Evolutionary conservation across 2,113 vertebrate genomes (phyloP).

Genomic region (Hippopotamus amphibius): DNA sequence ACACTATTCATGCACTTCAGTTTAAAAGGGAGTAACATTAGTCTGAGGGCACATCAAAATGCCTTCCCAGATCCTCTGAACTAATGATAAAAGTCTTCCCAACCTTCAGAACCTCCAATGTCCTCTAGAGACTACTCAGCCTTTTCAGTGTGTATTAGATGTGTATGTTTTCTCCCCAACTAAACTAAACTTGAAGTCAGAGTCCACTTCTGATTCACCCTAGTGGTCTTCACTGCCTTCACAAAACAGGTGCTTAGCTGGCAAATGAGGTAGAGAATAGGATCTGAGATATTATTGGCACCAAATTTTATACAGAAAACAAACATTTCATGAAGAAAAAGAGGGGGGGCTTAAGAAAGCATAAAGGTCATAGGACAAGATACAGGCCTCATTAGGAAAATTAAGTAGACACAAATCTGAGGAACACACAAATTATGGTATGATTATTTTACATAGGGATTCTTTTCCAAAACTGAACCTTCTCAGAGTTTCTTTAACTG

Average conservation of each 20-base stretch:
- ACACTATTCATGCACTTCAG: neutral
- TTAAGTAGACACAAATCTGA: neutral
- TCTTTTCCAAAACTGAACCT: neutral
- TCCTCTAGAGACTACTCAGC: neutral
- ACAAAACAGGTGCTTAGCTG: neutral
- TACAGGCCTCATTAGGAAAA: neutral
- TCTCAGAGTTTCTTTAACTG: slow-evolving; percentile 26
- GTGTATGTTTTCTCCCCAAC: neutral
- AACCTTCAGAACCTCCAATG: neutral
- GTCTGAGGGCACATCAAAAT: neutral
- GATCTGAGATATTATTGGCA: neutral
- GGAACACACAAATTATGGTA: neutral
- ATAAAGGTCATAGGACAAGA: neutral
- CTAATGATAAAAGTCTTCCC: neutral
- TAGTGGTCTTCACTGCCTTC: neutral
- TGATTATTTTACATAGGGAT: slow-evolving; percentile 12
- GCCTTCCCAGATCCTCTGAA: neutral
- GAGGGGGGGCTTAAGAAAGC: neutral
- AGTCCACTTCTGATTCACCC: neutral
- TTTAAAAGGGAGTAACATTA: neutral
- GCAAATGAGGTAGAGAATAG: neutral
- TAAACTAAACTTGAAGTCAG: neutral
- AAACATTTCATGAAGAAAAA: neutral
- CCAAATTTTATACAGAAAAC: neutral
- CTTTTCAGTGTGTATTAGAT: neutral